Percentiles rank a stretch among this genome's conserved stretches.
phyloP scores from a whole-genome alignment of 2,888 invertebrate species.

The Diarsia dahlii region DNA sequence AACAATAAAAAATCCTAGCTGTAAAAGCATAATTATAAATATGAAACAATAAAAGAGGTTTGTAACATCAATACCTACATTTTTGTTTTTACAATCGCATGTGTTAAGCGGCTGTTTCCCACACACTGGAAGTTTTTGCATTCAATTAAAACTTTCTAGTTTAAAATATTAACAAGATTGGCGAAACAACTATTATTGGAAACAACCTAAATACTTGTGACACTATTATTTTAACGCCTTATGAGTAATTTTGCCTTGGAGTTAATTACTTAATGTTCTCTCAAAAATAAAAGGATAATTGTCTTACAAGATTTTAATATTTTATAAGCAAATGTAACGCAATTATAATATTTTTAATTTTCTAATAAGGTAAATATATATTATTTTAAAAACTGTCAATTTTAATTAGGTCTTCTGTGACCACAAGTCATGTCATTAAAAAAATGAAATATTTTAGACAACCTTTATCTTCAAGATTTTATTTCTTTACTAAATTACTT shows the following conservation, averaged over 20 bases:
- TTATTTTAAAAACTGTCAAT: not conserved
- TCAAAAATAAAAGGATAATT: conserved; percentile 44
- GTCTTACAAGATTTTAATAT: conserved; percentile 28
- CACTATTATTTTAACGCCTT: conserved; percentile 29
- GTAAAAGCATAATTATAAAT: not conserved
- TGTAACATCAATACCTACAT: not conserved
- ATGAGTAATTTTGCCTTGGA: conserved; percentile 16
- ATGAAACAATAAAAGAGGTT: not conserved
- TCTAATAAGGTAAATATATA: conserved; percentile 34
- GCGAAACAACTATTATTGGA: conserved; percentile 1
- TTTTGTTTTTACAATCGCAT: not conserved
- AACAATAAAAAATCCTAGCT: not conserved
- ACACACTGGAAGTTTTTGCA: not conserved
- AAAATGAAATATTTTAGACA: not conserved
- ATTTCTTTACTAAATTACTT: conserved; percentile 11
- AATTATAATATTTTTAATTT: conserved; percentile 23
- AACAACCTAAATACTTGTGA: conserved; percentile 35
- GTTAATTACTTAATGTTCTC: conserved; percentile 49
- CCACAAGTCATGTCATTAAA: not conserved
- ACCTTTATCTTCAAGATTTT: not conserved
- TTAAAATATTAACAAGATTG: conserved; percentile 14
- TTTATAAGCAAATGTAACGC: conserved; percentile 36
- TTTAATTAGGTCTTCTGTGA: not conserved
- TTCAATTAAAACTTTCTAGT: not conserved
- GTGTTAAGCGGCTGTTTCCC: not conserved